Percentiles rank a stretch among this genome's conserved stretches.
phyloP scores from a whole-genome alignment of 2,113 vertebrate species.

The Tapirus terrestris region DNA sequence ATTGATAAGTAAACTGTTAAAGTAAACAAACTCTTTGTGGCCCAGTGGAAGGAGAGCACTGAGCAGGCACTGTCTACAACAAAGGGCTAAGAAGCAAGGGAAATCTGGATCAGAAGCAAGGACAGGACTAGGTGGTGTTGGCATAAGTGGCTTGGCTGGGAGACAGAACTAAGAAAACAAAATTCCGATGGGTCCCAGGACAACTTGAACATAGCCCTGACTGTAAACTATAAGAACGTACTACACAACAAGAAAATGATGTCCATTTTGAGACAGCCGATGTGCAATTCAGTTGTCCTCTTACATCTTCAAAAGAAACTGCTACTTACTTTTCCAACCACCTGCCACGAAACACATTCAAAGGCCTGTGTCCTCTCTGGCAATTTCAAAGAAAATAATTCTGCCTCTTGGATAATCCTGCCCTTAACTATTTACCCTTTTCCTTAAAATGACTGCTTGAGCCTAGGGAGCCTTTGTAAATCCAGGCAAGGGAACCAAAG shows the following conservation, averaged over 20 bases:
- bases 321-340: neutral
- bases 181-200: neutral
- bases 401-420: neutral
- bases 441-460: neutral
- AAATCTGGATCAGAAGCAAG: neutral
- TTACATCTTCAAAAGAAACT: neutral
- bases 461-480: neutral
- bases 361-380: neutral
- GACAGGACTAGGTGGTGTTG: neutral
- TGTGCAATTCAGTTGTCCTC: neutral
- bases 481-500: neutral
- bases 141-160: neutral
- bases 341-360: neutral
- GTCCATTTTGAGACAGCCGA: neutral
- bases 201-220: neutral
- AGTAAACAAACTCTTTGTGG: neutral
- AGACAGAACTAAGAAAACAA: neutral
- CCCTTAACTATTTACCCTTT: neutral
- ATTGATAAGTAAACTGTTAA: neutral
- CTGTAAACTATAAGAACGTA: neutral
- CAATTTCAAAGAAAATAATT: neutral
- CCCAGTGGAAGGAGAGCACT: neutral
- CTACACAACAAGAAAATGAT: neutral
- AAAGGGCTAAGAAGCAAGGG: fast-evolving
- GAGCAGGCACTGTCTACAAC: fast-evolving